phyloP scores from a whole-genome alignment of 2,113 vertebrate species.

The Phalacrocorax brasilianus region DNA sequence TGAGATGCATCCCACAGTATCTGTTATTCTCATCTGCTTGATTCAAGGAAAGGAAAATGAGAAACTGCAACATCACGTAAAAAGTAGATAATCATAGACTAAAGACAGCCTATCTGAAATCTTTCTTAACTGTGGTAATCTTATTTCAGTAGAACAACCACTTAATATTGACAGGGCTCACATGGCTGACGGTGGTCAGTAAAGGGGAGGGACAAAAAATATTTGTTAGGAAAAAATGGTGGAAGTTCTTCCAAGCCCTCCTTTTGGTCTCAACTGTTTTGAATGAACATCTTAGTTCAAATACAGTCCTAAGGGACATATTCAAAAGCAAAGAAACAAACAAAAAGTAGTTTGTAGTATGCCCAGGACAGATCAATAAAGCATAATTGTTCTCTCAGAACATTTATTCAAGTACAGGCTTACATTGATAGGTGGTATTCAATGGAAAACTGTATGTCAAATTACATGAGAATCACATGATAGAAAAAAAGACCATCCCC shows the following conservation, averaged over 20 bases:
- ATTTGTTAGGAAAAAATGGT: neutral
- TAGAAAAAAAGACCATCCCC: neutral
- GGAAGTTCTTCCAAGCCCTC: neutral
- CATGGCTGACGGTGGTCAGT: neutral
- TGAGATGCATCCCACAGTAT: neutral
- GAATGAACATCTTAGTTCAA: neutral
- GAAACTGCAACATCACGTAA: neutral
- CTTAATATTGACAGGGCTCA: neutral
- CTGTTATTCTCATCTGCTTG: neutral
- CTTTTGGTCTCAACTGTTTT: neutral
- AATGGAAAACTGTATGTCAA: neutral
- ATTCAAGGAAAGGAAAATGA: neutral
- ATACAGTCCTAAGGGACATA: neutral
- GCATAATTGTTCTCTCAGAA: neutral
- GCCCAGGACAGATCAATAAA: neutral
- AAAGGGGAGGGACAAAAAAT: neutral
- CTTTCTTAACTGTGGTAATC: neutral
- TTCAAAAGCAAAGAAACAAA: neutral
- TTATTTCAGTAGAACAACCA: neutral
- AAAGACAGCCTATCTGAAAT: neutral
- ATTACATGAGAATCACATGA: neutral
- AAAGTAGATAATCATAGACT: neutral
- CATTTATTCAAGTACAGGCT: neutral
- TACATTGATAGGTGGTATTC: neutral
- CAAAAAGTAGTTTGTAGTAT: neutral